These are phyloP conservation scores for Malachius bipustulatus DNA, from an alignment of 2,888 invertebrate species.

Conservation along the genomic window DNA sequence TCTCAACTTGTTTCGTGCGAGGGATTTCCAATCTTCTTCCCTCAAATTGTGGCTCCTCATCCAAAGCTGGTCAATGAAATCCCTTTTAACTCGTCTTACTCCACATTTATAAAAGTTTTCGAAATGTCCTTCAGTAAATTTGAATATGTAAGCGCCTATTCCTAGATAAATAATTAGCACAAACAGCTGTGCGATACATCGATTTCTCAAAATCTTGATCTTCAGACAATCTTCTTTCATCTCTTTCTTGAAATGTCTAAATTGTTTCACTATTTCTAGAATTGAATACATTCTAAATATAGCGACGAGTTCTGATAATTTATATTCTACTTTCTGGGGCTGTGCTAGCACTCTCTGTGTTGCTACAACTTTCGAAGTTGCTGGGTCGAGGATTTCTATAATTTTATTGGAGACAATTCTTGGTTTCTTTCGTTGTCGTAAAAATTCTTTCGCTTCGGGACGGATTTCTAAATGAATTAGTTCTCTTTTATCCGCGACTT, in stretches of 20 bases:
- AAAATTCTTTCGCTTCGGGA: constrained; percentile 28
- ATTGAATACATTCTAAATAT: constrained; percentile 30
- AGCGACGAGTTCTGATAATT: constrained; percentile 23
- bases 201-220: constrained; percentile 47
- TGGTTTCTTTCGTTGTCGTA: constrained; percentile 26
- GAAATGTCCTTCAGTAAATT: constrained; percentile 71
- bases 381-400: constrained; percentile 31
- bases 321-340: constrained; percentile 18
- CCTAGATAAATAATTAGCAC: constrained; percentile 62
- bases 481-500: too few relatives aligned
- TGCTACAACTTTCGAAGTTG: constrained; percentile 30
- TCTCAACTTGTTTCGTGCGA: constrained; percentile 66
- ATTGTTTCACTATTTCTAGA: constrained; percentile 38
- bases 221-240: constrained; percentile 44
- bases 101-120: constrained; percentile 82
- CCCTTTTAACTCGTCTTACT: constrained; percentile 73
- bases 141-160: constrained; percentile 64
- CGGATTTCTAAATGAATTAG: constrained; percentile 13
- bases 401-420: constrained; percentile 27
- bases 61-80: constrained; percentile 77
- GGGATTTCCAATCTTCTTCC: constrained; percentile 83
- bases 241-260: constrained; percentile 47
- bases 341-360: constrained; percentile 23
- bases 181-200: constrained; percentile 57
- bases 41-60: constrained; percentile 65